phyloP scores from a whole-genome alignment of 1,140 invertebrate genomes.

The Trinorchestia longiramus region DNA sequence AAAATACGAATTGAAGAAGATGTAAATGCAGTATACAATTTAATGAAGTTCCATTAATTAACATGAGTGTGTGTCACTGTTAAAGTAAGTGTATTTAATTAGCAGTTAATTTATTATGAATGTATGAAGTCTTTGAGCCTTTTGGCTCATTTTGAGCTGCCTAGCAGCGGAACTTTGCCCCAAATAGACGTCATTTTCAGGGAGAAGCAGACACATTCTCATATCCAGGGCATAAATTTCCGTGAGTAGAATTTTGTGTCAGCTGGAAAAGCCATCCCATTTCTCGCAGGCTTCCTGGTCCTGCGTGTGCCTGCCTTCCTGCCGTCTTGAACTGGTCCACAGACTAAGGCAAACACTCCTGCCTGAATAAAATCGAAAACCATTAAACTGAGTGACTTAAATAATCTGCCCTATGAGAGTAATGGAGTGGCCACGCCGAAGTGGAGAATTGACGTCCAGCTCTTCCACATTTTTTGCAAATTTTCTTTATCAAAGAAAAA shows the following conservation, averaged over 20 bases:
- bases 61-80: not conserved
- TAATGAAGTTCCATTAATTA: not conserved
- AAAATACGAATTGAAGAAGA: not conserved
- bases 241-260: constrained; percentile 45
- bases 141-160: not conserved
- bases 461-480: not conserved
- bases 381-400: constrained; percentile 47
- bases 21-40: not conserved
- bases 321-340: constrained; percentile 36
- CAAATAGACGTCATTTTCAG: constrained; percentile 24
- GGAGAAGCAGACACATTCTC: constrained; percentile 2
- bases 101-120: not conserved
- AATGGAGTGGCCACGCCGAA: constrained; percentile 11
- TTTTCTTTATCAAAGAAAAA: not conserved
- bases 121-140: not conserved
- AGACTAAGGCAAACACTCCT: constrained; percentile 39
- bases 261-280: constrained; percentile 39
- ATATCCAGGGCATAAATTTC: constrained; percentile 23
- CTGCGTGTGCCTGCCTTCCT: not conserved
- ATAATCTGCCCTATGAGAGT: constrained; percentile 50
- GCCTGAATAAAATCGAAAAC: constrained; percentile 54
- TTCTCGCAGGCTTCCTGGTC: constrained; percentile 13
- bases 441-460: not conserved
- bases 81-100: not conserved
- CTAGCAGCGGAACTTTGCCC: not conserved